Base-by-base conservation (phyloP, 2,113 vertebrate genomes). In the Tetraodon nigroviridis region DNA sequence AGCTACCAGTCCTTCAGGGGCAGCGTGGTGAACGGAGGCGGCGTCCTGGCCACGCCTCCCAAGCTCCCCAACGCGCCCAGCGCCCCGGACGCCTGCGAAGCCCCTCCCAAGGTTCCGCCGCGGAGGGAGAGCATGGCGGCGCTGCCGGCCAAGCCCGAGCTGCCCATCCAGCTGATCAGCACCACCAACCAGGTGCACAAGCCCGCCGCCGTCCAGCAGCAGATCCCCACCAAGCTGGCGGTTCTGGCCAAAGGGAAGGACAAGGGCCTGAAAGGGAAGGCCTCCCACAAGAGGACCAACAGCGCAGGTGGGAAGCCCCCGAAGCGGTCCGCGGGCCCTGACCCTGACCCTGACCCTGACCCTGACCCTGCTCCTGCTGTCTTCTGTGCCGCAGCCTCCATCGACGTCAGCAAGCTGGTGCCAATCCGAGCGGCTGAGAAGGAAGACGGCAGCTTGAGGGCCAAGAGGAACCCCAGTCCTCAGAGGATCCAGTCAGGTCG, bases 171-270 rank as follows among this genome's bases (percentile, higher is more conserved):
- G 54, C 91, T 95, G 67, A 76, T 96, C 67, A 97, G 94, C 16
- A 83, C 93, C 55, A 94, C 95, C 60, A 98, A 94, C 73, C 93
- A 96, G 90, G 86, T 87, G 10, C 89, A 92, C 81, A 92, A 93
- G 63, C 88, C 86, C 10, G 70, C 83, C 0, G 84, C 81, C 0
- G 84, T 95, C 42, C 93, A 95, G 82, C 96, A 98, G 89, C 90
- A 96, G 88, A 98, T 99, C 75, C 96, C 96, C 51, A 93, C 92
- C 51, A 97, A 97, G 73, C 90, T 99, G 76, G 94, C 92, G 0
- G 59, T 85, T 5, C 73, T 78, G n/a, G 74, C 92, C 90, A 90
- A 92, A 87, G 79, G 85, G 61, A 95, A 92, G 66, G 94, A 96
- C 61, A 95, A 92, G 27, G 51, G 82, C 6, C 14, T 76, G 56